Evolutionary conservation across 1,140 invertebrate genomes (phyloP).

Genomic region (Drosophila truncata): DNA sequence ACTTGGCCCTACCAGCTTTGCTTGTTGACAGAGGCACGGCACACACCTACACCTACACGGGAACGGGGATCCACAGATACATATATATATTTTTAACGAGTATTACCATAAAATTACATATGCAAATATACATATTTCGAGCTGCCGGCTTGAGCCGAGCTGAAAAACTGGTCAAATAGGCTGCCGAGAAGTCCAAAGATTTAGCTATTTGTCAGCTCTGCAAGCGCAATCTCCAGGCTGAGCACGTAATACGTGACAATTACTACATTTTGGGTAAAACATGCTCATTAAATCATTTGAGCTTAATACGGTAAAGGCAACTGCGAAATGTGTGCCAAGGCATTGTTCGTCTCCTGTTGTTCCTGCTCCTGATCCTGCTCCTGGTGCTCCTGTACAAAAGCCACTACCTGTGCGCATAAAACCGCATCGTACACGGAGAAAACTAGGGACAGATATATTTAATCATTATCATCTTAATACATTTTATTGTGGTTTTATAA

Average conservation of each 20-base stretch:
- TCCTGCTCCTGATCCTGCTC: neutral
- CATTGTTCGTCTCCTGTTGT: constrained; percentile 47
- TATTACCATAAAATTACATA: constrained; percentile 83
- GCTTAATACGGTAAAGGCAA: constrained; percentile 71
- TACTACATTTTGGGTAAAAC: constrained; percentile 82
- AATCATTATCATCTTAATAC: neutral
- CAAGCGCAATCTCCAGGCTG: constrained; percentile 72
- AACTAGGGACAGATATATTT: neutral
- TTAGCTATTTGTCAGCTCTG: constrained; percentile 77
- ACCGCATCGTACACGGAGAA: constrained; percentile 43
- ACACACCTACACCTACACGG: constrained; percentile 12
- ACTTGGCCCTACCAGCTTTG: constrained; percentile 40
- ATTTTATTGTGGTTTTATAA: neutral
- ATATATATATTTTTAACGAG: constrained; percentile 76
- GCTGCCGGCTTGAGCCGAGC: constrained; percentile 27
- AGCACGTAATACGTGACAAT: constrained; percentile 83
- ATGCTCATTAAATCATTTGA: constrained; percentile 82
- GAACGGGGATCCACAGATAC: constrained; percentile 39
- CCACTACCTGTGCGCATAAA: constrained; percentile 55
- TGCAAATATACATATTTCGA: constrained; percentile 75
- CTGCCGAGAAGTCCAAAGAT: constrained; percentile 57
- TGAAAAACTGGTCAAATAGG: constrained; percentile 45
- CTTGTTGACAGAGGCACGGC: constrained; percentile 39
- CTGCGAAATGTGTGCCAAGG: constrained; percentile 68
- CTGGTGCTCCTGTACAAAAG: constrained; percentile 45